Evolutionary conservation across 2,113 vertebrate species (phyloP).

Genomic region (Leucosticte australis): DNA sequence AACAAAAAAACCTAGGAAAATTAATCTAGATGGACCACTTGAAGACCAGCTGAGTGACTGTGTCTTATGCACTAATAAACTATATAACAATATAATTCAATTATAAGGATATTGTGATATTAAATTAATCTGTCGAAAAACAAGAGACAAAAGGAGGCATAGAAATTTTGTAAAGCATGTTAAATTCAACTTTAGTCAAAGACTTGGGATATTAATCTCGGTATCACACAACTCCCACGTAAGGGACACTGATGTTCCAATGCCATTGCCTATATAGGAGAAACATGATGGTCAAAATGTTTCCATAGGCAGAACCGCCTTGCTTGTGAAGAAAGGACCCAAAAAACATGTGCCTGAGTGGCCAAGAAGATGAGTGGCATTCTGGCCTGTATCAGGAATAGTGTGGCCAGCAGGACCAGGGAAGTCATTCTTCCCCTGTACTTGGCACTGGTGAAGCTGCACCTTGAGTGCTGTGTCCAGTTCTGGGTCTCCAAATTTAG

Average conservation of each 20-base stretch:
- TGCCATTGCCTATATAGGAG: not conserved
- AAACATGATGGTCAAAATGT: not conserved
- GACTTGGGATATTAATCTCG: not conserved
- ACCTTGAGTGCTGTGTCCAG: not conserved
- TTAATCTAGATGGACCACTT: not conserved
- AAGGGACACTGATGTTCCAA: not conserved
- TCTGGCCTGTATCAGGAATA: not conserved
- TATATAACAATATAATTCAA: not conserved
- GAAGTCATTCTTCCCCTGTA: not conserved
- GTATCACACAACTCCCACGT: not conserved
- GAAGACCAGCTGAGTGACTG: not conserved
- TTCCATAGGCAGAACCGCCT: not conserved
- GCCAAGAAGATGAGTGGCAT: not conserved
- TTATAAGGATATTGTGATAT: not conserved
- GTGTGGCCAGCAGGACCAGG: not conserved
- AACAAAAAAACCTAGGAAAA: not conserved
- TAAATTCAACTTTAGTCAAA: not conserved
- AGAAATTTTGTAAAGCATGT: not conserved
- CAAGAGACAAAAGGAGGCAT: not conserved
- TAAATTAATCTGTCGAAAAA: not conserved
- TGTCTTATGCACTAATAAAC: not conserved
- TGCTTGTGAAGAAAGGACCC: not conserved
- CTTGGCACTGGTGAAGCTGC: rapidly evolving
- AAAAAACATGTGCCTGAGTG: rapidly evolving
- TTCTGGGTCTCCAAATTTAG: rapidly evolving